These are phyloP conservation scores for Calephelis perditalis DNA, from an alignment of 2,888 invertebrate genomes.

Conservation along the genomic window DNA sequence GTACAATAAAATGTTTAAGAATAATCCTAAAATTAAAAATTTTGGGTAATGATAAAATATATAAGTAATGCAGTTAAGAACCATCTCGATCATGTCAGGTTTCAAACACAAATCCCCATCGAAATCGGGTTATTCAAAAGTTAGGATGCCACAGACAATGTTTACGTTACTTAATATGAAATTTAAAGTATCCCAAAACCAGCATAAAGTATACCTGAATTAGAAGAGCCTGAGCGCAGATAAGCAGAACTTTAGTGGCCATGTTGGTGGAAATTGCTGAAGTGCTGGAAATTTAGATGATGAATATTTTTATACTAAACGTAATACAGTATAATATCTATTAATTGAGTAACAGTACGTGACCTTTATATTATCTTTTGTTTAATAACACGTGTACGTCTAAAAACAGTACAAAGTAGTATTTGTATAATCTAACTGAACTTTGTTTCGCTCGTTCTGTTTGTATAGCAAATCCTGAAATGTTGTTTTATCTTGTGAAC, in stretches of 20 bases:
- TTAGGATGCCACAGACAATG: no score
- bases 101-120: no score
- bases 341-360: slow-evolving; percentile 5
- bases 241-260: slow-evolving; percentile 33
- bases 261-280: slow-evolving; percentile 23
- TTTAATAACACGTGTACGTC: background rate
- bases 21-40: no score
- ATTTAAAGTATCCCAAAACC: no score
- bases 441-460: background rate
- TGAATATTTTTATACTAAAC: slow-evolving; percentile 3
- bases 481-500: no score
- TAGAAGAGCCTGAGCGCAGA: slow-evolving; percentile 36
- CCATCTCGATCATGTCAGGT: no score
- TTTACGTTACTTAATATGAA: no score
- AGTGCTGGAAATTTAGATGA: background rate
- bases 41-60: no score
- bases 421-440: no score
- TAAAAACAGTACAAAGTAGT: background rate
- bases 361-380: background rate
- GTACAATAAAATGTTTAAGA: no score
- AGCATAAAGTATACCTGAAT: slow-evolving; percentile 30
- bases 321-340: background rate
- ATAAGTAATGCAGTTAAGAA: no score
- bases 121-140: no score
- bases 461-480: background rate